These are phyloP conservation scores for Xanthorhoe designata DNA, from an alignment of 2,888 invertebrate genomes.

Conservation along the genomic window DNA sequence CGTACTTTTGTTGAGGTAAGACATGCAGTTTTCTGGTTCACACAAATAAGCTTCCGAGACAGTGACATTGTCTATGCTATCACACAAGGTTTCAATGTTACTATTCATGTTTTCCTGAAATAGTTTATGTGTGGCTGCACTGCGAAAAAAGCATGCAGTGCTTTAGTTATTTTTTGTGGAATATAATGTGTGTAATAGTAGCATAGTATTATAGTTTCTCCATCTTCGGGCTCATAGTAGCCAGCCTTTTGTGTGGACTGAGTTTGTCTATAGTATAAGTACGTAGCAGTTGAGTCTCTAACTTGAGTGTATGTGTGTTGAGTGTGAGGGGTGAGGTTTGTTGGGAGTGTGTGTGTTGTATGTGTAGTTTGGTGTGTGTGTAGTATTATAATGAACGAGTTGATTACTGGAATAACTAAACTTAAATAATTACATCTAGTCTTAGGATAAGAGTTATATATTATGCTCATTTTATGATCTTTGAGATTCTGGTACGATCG, in stretches of 20 bases:
- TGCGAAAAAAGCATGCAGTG: conserved; percentile 2
- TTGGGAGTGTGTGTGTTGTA: no score
- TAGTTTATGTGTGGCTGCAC: not conserved
- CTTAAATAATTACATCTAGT: not conserved
- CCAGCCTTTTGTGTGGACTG: not conserved
- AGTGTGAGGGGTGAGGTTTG: no score
- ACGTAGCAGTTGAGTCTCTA: no score
- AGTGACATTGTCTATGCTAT: not conserved
- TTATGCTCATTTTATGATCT: no score
- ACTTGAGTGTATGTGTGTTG: no score
- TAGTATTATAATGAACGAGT: no score
- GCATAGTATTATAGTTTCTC: not conserved
- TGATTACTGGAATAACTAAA: no score
- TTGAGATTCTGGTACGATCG: no score
- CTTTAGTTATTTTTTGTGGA: not conserved
- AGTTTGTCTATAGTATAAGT: no score
- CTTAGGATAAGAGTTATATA: no score
- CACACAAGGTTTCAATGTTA: not conserved
- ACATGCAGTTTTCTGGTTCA: not conserved
- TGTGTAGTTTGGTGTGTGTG: no score
- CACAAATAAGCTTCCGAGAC: not conserved
- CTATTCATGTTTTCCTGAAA: not conserved
- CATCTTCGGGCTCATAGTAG: not conserved
- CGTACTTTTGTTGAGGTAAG: not conserved
- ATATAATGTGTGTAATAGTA: not conserved